These are phyloP conservation scores for Carassius carassius DNA, from an alignment of 2,113 vertebrate genomes.

Conservation along the genomic window DNA sequence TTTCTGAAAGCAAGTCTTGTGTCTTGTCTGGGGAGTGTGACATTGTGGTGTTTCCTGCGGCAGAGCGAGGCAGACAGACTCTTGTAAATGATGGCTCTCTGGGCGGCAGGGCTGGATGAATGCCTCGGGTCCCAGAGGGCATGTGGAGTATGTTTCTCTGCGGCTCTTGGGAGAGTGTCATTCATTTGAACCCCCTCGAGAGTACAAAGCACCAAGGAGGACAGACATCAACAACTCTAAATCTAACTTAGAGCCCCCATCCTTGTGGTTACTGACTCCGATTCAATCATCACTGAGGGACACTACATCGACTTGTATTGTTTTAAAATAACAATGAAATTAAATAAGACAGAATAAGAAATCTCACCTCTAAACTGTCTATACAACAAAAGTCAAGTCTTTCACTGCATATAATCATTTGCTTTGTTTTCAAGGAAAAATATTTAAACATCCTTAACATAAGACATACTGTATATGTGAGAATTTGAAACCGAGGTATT, in stretches of 20 bases:
- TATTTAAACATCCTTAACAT: too few relatives aligned
- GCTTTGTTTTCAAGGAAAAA: background rate
- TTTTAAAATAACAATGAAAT: background rate
- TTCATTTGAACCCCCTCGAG: slow-evolving; percentile 5
- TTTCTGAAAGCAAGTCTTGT: slow-evolving; percentile 60
- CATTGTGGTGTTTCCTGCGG: slow-evolving; percentile 50
- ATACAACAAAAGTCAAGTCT: background rate
- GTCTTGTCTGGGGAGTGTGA: slow-evolving; percentile 59
- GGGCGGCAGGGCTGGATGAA: slow-evolving; percentile 62
- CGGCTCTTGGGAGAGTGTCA: slow-evolving; percentile 29
- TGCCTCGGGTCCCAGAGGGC: slow-evolving; percentile 58
- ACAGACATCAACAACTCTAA: slow-evolving; percentile 22
- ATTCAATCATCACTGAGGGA: background rate
- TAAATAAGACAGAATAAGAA: background rate
- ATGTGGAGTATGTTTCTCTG: slow-evolving; percentile 62
- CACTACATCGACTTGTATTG: background rate
- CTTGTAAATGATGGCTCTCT: slow-evolving; percentile 58
- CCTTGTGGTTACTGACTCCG: background rate
- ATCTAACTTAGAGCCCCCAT: slow-evolving; percentile 33
- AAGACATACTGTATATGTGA: too few relatives aligned
- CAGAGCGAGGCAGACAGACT: slow-evolving; percentile 54
- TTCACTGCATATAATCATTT: background rate
- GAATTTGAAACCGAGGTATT: too few relatives aligned
- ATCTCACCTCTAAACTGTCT: background rate
- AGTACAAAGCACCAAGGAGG: slow-evolving; percentile 19